Evolutionary conservation across 2,113 vertebrate species (phyloP), one percentile per base, ranked within the genome.

Genomic region (Paramisgurnus dabryanus): DNA sequence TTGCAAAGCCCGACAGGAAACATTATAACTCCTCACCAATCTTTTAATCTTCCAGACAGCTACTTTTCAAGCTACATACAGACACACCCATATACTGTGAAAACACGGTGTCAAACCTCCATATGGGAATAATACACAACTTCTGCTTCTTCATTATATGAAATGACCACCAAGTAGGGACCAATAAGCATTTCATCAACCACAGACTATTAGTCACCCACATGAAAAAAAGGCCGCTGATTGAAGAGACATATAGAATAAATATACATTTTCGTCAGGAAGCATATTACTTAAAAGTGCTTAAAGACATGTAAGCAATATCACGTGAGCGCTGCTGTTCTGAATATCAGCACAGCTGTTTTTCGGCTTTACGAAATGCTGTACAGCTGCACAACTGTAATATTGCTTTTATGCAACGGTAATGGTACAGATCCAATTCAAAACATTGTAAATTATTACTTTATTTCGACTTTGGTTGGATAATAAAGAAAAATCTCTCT

Each of bases 141-240:
- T 60, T 10, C 63, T 58, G 50, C 41, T 58, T 10, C 40, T 63
- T 81, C 11, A 74, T 10, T 61, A 60, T 68, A 81, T 10, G 40
- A 22, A 58, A 4, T 45, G 7, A 70, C 34, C 64, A 43, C 41
- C 61, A 70, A 55, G 39, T 45, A 15, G 45, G 39, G 13, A 4
- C 22, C 49, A n/a, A 41, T 39, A 7, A 75, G 10, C 27, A 53
- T 63, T 17, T 80, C 15, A 55, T 79, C 66, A 68, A 12, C 18
- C 61, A 27, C 40, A 22, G 18, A 18, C 57, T 22, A 79, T 79
- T 83, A 75, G 61, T 75, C 57, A 76, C 76, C 72, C 71, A 53
- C 76, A n/a, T 66, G n/a, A 70, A 4, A 34, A 22, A 34, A 34
- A 3, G 64, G 67, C 50, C 58, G 77, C 11, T 40, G 71, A 61